These are phyloP conservation scores for Gallirallus australis DNA, from an alignment of 2,797 vertebrate species.

Conservation along the genomic window DNA sequence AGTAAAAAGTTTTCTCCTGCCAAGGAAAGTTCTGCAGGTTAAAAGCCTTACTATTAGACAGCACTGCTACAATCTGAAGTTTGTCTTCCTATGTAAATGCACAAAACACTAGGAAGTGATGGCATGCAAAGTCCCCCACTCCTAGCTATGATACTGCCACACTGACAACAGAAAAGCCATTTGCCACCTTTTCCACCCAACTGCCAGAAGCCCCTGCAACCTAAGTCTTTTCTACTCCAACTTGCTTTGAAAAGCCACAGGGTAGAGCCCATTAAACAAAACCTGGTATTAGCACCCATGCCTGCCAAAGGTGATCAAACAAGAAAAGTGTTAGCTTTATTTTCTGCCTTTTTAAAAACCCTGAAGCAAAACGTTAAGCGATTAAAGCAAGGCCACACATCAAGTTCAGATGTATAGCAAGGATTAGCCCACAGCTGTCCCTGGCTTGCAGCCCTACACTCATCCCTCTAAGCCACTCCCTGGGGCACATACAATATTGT, in stretches of 20 bases:
- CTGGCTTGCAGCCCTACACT: not conserved
- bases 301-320: not conserved
- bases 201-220: not conserved
- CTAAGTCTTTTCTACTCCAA: not conserved
- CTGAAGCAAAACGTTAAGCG: not conserved
- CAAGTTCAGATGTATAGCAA: not conserved
- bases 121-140: not conserved
- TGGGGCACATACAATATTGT: not conserved
- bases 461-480: not conserved
- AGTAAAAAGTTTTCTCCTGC: not conserved
- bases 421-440: slow-evolving; percentile 20
- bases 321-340: not conserved
- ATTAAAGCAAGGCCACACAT: not conserved
- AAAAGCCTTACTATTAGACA: not conserved
- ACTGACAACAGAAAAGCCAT: not conserved
- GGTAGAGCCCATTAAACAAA: not conserved
- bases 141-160: not conserved
- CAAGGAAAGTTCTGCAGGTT: not conserved
- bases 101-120: rapidly evolving
- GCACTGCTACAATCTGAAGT: not conserved
- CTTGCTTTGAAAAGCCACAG: not conserved
- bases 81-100: too few species aligned
- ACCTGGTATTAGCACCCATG: rapidly evolving
- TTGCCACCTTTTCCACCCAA: not conserved
- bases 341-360: not conserved